Evolutionary conservation across 1,140 invertebrate genomes (phyloP), one percentile per base, ranked within the genome.

Genomic region (Platorchestia sp.): DNA sequence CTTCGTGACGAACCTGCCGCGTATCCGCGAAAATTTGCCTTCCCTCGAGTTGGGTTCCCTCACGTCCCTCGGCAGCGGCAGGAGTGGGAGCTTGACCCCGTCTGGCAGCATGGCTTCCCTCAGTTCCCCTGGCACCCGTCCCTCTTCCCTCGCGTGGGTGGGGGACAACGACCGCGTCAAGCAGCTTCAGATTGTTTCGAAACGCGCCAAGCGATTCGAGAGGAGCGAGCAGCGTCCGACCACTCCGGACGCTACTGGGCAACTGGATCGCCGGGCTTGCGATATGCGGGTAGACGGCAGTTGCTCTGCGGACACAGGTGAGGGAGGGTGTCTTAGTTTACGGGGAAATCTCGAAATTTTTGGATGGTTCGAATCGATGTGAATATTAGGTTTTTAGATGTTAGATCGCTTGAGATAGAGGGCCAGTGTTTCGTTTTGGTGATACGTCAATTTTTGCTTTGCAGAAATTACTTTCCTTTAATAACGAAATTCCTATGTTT

Each of bases 191-290:
- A 96, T 97, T 95, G 97, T 97, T 40, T 96, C 97, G 43, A 98
- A 98, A 95, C 97, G 98, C n/a, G 98, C 98, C 0, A 97, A 98
- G 96, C 98, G 98, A 96, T 98, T 98, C 97, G 98, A 98, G 96
- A 97, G 97, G 1, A 98, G 98, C 89, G 91, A 89, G 87, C 87
- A 89, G 14, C 87, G 87, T 89, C 87, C 59, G 59, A 75, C 59
- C 59, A 75, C 59, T 75, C 14, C 59, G 14, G 59, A 75, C 14
- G 7, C 59, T 19, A 36, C 59, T 3, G 59, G 59, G 59, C 59
- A 75, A 75, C 59, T 75, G 59, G 59, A 75, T 10, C 59, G 7
- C 1, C 59, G 59, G 1, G 14, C 59, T 51, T 6, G 47, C 27
- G 59, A 75, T 75, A 27, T 75, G 59, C 59, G 59, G 59, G 27